These are phyloP conservation scores for Xylota segnis DNA, from an alignment of 2,888 invertebrate genomes.

Conservation along the genomic window DNA sequence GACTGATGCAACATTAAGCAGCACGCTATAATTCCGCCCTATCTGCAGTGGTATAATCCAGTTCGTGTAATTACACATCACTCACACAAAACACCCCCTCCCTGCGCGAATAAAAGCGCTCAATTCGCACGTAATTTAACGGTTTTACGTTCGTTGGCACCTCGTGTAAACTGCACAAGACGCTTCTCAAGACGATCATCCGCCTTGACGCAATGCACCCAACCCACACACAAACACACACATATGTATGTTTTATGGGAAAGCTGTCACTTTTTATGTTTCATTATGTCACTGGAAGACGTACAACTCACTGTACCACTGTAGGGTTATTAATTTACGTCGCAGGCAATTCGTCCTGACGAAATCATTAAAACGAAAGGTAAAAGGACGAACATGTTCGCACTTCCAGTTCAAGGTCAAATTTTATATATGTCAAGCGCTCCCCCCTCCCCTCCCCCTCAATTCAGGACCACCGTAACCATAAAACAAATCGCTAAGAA, in stretches of 20 bases:
- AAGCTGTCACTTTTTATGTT: conserved; percentile 37
- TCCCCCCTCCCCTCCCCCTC: too few species aligned
- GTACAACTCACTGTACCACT: neutral
- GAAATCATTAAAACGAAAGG: conserved; percentile 31
- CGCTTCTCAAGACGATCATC: neutral
- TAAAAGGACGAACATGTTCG: neutral
- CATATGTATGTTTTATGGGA: conserved; percentile 26
- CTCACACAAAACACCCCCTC: neutral
- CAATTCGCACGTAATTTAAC: conserved; percentile 34
- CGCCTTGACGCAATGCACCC: neutral
- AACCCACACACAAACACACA: neutral
- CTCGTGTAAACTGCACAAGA: conserved; percentile 10
- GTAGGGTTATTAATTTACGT: conserved; percentile 38
- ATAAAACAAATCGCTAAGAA: conserved; percentile 51
- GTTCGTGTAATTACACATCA: conserved; percentile 14
- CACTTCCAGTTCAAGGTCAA: conserved; percentile 36
- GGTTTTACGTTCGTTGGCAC: conserved; percentile 10
- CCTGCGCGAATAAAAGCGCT: neutral
- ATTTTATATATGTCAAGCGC: conserved; percentile 15
- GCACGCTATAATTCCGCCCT: conserved; percentile 25
- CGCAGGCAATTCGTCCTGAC: conserved; percentile 10
- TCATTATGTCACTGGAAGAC: conserved; percentile 32
- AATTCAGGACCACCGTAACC: conserved; percentile 29
- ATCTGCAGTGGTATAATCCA: conserved; percentile 6
- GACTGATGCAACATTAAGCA: conserved; percentile 12